These are phyloP conservation scores for Todus mexicanus DNA, from an alignment of 2,797 vertebrate genomes.

Conservation along the genomic window DNA sequence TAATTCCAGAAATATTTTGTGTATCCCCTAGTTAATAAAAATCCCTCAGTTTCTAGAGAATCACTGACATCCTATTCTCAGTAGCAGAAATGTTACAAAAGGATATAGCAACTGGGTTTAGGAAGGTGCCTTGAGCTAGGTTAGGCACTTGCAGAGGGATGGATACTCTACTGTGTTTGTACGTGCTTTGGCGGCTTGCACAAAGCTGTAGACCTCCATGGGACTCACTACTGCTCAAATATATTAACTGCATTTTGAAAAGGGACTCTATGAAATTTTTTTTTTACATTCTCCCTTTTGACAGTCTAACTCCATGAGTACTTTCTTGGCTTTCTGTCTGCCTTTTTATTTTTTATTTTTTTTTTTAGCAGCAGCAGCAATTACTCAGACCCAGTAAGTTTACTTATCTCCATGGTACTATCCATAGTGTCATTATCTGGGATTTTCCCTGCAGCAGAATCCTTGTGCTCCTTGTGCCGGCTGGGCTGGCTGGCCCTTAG, in stretches of 20 bases:
- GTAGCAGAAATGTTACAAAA: neutral
- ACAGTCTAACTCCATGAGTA: neutral
- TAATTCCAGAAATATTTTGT: neutral
- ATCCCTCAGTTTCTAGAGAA: neutral
- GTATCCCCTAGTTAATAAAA: neutral
- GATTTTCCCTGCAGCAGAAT: neutral
- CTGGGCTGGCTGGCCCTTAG: neutral
- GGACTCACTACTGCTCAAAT: neutral
- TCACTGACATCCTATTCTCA: no score
- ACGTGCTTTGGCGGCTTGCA: neutral
- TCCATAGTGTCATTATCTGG: neutral
- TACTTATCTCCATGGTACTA: fast-evolving
- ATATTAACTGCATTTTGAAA: neutral
- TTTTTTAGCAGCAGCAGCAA: neutral
- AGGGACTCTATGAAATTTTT: neutral
- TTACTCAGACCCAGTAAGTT: neutral
- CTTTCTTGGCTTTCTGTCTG: neutral
- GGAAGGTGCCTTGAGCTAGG: neutral
- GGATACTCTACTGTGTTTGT: neutral
- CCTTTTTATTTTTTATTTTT: no score
- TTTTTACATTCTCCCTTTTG: neutral
- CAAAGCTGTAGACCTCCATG: neutral
- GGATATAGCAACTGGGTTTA: neutral
- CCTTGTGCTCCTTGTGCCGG: neutral
- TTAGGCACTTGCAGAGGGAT: no score